Base-by-base conservation (phyloP, 2,113 vertebrate species). In the Aepyceros melampus region DNA sequence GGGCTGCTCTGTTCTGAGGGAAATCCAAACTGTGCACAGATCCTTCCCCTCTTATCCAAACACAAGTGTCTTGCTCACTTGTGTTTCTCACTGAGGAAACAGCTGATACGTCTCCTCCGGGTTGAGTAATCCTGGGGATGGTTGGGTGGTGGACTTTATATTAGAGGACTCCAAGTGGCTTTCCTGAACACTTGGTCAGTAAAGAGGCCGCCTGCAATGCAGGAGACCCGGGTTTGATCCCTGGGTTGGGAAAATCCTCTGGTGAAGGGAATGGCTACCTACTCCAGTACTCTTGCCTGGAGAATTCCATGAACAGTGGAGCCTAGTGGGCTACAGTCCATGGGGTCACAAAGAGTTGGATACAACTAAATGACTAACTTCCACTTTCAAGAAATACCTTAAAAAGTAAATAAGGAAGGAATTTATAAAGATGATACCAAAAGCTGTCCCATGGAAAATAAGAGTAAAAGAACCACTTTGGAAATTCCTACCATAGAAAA, bases 351-450 rank as follows among this genome's bases (percentile, higher is more conserved):
- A 40, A 71, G n/a, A 71, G 36, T 2, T 71, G 19, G 1, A 71
- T 19, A 71, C 0, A 5, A 71, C n/a, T 71, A 40, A 40, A 36
- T 40, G 19, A 71, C 64, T 67, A 21, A 36, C 19, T 71, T 71
- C 6, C 67, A 71, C 67, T 71, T 23, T 71, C 67, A 71, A 40
- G 67, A 71, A 71, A 71, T 40, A 40, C 67, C 67, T 92, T 88
- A 45, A 86, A 92, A 94, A 81, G 36, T 79, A 91, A 81, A 45
- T 60, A 94, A 96, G 47, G 9, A 86, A 96, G 40, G n/a, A 74
- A 82, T 86, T 91, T 93, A 89, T 78, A 53, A 96, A 86, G 31
- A n/a, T 87, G 25, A 16, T n/a, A 25, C 36, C 29, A 74, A 95
- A 86, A 89, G n/a, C 33, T 45, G 40, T 10, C 51, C 7, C 87